Evolutionary conservation across 2,797 vertebrate species (phyloP).

Genomic region (Molothrus ater): DNA sequence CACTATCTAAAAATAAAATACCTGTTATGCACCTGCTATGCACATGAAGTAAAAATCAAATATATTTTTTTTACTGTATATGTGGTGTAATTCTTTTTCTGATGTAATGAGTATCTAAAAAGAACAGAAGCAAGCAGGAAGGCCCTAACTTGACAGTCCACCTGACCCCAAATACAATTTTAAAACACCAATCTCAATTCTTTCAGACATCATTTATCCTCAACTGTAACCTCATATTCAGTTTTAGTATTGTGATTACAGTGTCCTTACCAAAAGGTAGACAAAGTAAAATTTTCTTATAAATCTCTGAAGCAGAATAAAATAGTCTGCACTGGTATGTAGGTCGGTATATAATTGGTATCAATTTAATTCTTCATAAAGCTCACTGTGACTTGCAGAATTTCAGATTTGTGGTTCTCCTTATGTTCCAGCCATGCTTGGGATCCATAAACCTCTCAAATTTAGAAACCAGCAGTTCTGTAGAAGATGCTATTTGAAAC

Average conservation of each 20-base stretch:
- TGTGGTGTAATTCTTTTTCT: neutral
- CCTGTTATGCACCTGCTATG: neutral
- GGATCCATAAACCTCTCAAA: neutral
- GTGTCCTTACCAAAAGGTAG: neutral
- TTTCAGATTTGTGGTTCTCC: neutral
- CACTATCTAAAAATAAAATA: neutral
- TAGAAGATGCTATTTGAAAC: neutral
- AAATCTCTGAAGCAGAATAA: neutral
- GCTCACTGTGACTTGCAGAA: neutral
- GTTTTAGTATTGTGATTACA: neutral
- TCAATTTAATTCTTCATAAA: neutral
- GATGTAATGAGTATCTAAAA: neutral
- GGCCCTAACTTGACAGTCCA: neutral
- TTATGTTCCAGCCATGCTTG: neutral
- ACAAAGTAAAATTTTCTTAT: neutral
- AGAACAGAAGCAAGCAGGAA: neutral
- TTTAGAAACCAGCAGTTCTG: neutral
- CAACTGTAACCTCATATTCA: neutral
- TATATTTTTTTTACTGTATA: neutral
- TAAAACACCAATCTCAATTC: neutral
- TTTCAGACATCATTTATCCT: neutral
- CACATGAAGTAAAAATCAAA: neutral
- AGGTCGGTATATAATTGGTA: neutral
- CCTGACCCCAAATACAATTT: neutral
- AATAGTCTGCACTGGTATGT: neutral